Evolutionary conservation across 2,888 invertebrate species (phyloP), one percentile per base, ranked within the genome.

Genomic region (Pteria penguin): DNA sequence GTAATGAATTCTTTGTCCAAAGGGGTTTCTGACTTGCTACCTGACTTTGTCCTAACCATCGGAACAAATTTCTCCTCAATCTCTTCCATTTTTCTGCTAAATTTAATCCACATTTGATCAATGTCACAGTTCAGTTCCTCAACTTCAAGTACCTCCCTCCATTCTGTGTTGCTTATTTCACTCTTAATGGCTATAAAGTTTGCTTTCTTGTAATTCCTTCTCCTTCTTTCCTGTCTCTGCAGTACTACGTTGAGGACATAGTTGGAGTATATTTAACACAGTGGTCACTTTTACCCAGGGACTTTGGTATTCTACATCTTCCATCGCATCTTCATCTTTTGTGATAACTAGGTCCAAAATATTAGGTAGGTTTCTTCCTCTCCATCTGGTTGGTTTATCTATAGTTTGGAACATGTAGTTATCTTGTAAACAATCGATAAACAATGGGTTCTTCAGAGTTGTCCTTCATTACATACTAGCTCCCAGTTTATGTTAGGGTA

Each of bases 311-410:
- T 68, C 68, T n/a, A 68, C 8, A n/a, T 54, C 52, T n/a, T 2
- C 8, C 1, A 55, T 32, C 57, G 52, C 24, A 14, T 55, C 3
- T 68, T 57, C 57, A 5, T 55, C 68, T 3, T 54, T 68, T 3
- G 68, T 45, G 8, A 45, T 45, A 45, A 72, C n/a, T 4, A 72
- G 33, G 24, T 73, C 67, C 18, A 67, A 32, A 2, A 52, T 54
- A 22, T 60, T n/a, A 26, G 73, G 67, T 54, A 31, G 60, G 29
- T 68, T 26, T 11, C n/a, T 61, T 36, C 67, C 67, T 61, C 54
- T 73, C 60, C 45, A 73, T 67, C 73, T 58, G 29, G 73, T 73
- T n/a, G 73, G 73, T 52, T 73, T 67, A 2, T n/a, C 57, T 14
- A 68, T 32, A 45, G 36, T 26, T 67, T 73, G 73, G 31, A 32